phyloP scores from a whole-genome alignment of 2,888 invertebrate genomes.

The Sminthurides aquaticus region DNA sequence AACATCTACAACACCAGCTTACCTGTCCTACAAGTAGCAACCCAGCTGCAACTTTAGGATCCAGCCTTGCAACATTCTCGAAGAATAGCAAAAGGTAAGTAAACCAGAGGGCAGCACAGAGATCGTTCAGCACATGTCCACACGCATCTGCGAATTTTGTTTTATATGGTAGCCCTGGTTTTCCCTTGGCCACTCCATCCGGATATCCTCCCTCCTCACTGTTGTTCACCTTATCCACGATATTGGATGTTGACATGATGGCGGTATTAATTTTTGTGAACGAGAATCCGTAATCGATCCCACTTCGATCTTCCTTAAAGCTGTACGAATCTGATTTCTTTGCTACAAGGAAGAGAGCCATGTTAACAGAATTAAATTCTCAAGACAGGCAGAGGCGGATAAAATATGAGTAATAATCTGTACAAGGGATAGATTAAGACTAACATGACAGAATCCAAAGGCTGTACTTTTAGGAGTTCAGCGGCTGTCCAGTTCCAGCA shows the following conservation, averaged over 20 bases:
- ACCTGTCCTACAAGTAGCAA: conserved; percentile 67
- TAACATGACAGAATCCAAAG: too few relatives aligned
- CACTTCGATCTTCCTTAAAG: background rate
- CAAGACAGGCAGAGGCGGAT: too few relatives aligned
- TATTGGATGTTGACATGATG: background rate
- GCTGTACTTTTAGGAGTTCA: too few relatives aligned
- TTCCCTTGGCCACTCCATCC: background rate
- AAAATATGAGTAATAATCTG: too few relatives aligned
- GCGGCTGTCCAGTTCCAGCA: too few relatives aligned
- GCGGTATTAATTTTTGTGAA: background rate
- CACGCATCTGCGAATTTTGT: conserved; percentile 20
- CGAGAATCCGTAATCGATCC: background rate
- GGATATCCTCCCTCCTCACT: background rate
- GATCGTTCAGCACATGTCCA: conserved; percentile 84
- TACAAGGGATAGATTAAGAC: too few relatives aligned
- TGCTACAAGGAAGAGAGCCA: background rate
- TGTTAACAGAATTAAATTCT: too few relatives aligned
- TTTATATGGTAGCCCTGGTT: background rate
- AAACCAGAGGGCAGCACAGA: conserved; percentile 91
- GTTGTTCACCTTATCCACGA: background rate
- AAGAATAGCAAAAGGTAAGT: conserved; percentile 81
- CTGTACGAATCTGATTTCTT: conserved; percentile 2
- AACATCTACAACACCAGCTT: background rate
- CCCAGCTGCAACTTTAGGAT: conserved; percentile 52
- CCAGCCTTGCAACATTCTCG: conserved; percentile 54